phyloP scores from a whole-genome alignment of 1,140 invertebrate genomes.

The Brachionus rotundiformis region DNA sequence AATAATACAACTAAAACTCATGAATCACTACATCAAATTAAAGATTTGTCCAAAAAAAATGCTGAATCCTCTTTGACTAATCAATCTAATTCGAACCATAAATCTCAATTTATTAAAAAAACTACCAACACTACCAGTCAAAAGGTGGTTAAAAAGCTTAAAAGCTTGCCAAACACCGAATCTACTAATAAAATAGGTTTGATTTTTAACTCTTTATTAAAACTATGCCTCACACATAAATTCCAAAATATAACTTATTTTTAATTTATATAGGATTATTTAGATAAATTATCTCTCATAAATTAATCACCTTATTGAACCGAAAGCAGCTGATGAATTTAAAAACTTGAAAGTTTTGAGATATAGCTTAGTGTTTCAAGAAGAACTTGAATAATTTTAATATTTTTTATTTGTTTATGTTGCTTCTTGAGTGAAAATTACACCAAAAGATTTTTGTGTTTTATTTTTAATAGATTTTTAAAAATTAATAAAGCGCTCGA shows the following conservation, averaged over 20 bases:
- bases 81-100: background rate
- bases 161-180: slow-evolving; percentile 2
- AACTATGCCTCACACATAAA: background rate
- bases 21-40: slow-evolving; percentile 30
- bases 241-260: background rate
- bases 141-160: slow-evolving; percentile 37
- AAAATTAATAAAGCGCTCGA: no score
- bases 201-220: background rate
- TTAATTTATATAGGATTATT: background rate
- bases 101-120: slow-evolving; percentile 37
- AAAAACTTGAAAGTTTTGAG: no score
- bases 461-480: no score
- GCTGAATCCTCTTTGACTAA: background rate
- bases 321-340: no score
- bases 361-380: no score
- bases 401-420: no score
- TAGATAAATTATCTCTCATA: background rate
- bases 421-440: no score
- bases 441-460: no score
- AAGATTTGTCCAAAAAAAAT: slow-evolving; percentile 42
- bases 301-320: background rate
- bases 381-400: no score
- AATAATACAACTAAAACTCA: slow-evolving; percentile 6
- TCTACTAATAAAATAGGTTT: slow-evolving; percentile 38
- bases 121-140: background rate